Evolutionary conservation across 2,888 invertebrate species (phyloP).

Genomic region (Ormyrus pomaceus): DNA sequence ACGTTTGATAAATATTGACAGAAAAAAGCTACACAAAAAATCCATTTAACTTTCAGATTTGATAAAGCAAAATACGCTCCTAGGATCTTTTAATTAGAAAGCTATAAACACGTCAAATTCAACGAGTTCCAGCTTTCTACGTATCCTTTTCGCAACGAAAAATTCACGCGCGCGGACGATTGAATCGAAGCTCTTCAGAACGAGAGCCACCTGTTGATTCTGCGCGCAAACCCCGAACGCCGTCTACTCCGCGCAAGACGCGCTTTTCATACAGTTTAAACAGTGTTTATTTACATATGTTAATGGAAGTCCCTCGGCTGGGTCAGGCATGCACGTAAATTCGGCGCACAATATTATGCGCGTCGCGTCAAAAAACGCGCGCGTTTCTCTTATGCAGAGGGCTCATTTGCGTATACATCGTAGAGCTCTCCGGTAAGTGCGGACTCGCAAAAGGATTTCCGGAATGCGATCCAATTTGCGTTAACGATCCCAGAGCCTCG

Average conservation of each 20-base stretch:
- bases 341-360: slow-evolving; percentile 7
- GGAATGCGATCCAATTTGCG: slow-evolving; percentile 67
- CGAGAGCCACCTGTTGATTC: too few species aligned
- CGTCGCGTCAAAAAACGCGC: background rate
- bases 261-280: too few species aligned
- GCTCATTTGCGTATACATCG: too few species aligned
- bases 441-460: slow-evolving; percentile 55
- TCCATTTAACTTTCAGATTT: too few species aligned
- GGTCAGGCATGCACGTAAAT: too few species aligned
- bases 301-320: background rate
- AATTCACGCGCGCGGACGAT: background rate
- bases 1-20: too few species aligned
- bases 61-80: too few species aligned
- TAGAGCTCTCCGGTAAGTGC: background rate
- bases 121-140: background rate
- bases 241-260: too few species aligned
- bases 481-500: slow-evolving; percentile 60
- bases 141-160: background rate
- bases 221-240: too few species aligned
- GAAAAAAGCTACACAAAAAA: too few species aligned
- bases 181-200: too few species aligned
- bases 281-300: slow-evolving; percentile 39
- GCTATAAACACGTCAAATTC: background rate
- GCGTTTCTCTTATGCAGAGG: background rate
- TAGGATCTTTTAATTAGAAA: background rate